A percentile compares a stretch with the other conserved stretches of the same genome.
Conservation (phyloP, 23 tunicate species). For the Ascidia mentula region DNA sequence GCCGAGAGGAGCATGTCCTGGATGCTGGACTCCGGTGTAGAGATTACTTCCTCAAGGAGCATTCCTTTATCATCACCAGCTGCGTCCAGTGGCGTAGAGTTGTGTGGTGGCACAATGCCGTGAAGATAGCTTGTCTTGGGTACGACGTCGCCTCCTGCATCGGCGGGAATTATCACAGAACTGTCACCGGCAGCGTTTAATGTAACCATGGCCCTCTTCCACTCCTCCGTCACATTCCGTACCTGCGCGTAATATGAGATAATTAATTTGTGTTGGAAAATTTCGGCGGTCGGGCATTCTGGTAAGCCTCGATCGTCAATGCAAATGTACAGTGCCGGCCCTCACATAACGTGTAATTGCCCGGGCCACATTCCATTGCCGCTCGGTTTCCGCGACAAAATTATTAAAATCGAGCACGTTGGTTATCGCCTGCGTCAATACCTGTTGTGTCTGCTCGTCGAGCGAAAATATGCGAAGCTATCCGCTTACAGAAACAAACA, state of each 20-base stretch:
- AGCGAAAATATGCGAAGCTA: too few relatives aligned
- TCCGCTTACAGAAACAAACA: too few relatives aligned
- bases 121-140: background rate
- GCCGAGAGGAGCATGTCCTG: background rate
- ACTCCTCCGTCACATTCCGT: background rate
- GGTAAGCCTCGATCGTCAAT: background rate
- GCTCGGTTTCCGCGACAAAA: too few relatives aligned
- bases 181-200: background rate
- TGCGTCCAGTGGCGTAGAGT: background rate
- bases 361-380: background rate
- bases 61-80: background rate
- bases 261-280: background rate
- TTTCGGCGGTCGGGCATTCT: background rate
- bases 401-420: too few relatives aligned
- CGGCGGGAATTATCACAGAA: slow-evolving; percentile 3
- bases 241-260: background rate
- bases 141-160: background rate
- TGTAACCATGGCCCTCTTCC: background rate
- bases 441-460: too few relatives aligned
- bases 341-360: background rate
- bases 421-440: too few relatives aligned
- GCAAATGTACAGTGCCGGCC: background rate
- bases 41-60: background rate
- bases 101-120: background rate
- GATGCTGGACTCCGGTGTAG: background rate